Evolutionary conservation across 2,888 invertebrate genomes (phyloP).

Genomic region (Cenopis cana): DNA sequence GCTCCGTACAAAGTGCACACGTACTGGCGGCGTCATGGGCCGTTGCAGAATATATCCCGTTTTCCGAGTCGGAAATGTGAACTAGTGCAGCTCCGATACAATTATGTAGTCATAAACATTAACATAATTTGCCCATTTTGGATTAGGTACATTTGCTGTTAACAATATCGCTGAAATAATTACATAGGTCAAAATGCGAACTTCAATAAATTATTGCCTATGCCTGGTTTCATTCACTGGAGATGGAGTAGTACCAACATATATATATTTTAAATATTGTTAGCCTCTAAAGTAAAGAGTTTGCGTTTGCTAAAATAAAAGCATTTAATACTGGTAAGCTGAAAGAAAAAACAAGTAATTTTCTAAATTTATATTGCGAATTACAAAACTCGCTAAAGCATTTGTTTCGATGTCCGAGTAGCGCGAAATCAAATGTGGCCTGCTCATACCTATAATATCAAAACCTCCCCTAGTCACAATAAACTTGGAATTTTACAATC

Average conservation of each 20-base stretch:
- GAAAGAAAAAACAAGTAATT: slow-evolving; percentile 10
- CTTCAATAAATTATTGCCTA: not conserved
- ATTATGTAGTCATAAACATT: not conserved
- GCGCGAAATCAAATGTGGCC: not conserved
- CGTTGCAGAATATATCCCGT: no score
- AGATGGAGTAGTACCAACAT: no score
- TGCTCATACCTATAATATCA: not conserved
- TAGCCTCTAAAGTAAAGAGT: not conserved
- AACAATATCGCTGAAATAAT: no score
- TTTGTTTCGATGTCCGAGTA: not conserved
- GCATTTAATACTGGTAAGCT: slow-evolving; percentile 50
- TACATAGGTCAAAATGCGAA: no score
- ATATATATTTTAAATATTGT: not conserved
- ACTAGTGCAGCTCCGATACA: not conserved
- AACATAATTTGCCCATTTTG: not conserved
- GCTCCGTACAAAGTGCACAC: no score
- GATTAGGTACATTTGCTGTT: not conserved
- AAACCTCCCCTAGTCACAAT: not conserved
- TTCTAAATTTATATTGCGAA: not conserved
- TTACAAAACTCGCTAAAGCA: not conserved
- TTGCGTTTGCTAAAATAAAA: slow-evolving; percentile 45
- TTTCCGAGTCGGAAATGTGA: not conserved
- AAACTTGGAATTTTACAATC: not conserved
- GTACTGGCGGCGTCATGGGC: no score
- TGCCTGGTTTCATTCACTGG: no score